These are phyloP conservation scores for Seladonia tumulorum DNA, from an alignment of 2,888 invertebrate species.

Conservation along the genomic window DNA sequence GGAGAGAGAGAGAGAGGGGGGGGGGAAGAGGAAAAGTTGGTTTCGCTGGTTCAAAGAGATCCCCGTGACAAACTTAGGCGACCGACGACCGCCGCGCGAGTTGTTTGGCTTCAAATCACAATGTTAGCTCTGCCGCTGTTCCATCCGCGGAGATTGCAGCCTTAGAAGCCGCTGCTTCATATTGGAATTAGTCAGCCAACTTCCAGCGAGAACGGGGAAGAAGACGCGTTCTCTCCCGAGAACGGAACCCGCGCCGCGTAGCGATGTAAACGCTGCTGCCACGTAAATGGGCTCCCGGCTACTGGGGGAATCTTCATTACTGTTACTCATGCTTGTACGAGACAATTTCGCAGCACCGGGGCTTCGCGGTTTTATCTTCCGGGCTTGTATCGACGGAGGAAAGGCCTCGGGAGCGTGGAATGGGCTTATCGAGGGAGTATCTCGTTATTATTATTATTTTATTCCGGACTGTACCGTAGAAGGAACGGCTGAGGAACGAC, in stretches of 20 bases:
- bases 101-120: slow-evolving; percentile 21
- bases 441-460: background rate
- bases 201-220: slow-evolving; percentile 2
- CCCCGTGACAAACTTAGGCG: slow-evolving; percentile 6
- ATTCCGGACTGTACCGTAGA: background rate
- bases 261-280: background rate
- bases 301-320: background rate
- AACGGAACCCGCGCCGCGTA: background rate
- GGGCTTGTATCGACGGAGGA: background rate
- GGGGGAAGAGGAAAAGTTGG: background rate
- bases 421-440: too few species aligned
- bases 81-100: background rate
- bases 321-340: background rate
- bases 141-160: background rate
- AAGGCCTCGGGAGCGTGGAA: background rate
- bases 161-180: slow-evolving; percentile 17
- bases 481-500: background rate
- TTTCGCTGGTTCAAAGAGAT: slow-evolving; percentile 7
- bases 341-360: background rate
- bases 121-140: slow-evolving; percentile 23
- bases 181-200: slow-evolving; percentile 37
- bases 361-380: background rate
- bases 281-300: background rate
- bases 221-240: slow-evolving; percentile 16
- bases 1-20: background rate